Percentiles rank a stretch among this genome's conserved stretches.
phyloP scores from a whole-genome alignment of 2,888 invertebrate species.

The Tetheella fluctuosa region DNA sequence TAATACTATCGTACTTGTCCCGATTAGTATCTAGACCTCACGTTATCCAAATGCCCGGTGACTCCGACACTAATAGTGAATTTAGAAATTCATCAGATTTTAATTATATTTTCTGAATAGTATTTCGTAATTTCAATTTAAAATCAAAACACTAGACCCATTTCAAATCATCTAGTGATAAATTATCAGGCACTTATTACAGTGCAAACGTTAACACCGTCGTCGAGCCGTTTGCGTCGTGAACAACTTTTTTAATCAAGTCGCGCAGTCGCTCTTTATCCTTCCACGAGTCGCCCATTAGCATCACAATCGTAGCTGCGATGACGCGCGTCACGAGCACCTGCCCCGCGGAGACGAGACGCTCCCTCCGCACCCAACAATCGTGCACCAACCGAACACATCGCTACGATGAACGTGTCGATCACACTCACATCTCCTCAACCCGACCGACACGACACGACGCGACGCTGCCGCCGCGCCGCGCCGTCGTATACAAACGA shows the following conservation, averaged over 20 bases:
- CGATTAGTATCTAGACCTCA: too few relatives aligned
- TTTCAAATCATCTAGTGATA: slow-evolving; percentile 9
- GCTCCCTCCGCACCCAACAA: not conserved
- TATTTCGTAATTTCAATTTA: too few relatives aligned
- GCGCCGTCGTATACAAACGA: not conserved
- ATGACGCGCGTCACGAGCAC: slow-evolving; percentile 31
- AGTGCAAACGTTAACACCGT: slow-evolving; percentile 14
- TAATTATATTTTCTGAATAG: too few relatives aligned
- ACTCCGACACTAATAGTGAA: too few relatives aligned
- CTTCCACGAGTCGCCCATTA: slow-evolving; percentile 17
- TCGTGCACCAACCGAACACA: not conserved
- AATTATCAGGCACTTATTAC: slow-evolving; percentile 15
- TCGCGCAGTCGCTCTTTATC: slow-evolving; percentile 15
- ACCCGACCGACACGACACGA: too few relatives aligned
- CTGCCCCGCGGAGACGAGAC: slow-evolving; percentile 24
- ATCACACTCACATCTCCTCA: not conserved
- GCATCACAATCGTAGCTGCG: slow-evolving; percentile 22
- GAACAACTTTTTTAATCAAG: slow-evolving; percentile 35
- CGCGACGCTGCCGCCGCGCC: too few relatives aligned
- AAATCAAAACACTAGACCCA: too few relatives aligned
- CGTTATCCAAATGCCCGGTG: too few relatives aligned
- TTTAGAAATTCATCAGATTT: too few relatives aligned
- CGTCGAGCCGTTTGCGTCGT: slow-evolving; percentile 11
- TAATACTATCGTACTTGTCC: too few relatives aligned
- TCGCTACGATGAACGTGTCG: slow-evolving; percentile 1